Conservation (phyloP, 2,113 vertebrate species). For the Myotis yumanensis region DNA sequence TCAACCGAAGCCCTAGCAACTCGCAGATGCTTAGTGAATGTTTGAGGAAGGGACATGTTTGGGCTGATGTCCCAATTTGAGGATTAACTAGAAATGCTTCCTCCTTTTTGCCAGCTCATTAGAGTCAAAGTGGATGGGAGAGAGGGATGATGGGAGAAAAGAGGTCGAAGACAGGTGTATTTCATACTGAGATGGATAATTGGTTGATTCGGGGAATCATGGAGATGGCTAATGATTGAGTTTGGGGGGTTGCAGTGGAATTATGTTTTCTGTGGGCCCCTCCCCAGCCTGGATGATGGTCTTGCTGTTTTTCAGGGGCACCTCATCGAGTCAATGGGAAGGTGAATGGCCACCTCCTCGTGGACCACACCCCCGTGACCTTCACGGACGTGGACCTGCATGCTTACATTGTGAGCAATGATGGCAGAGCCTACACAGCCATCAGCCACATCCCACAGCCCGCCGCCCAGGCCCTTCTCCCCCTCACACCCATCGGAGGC, state of each 20-base stretch:
- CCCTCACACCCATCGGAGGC: slow-evolving; percentile 90
- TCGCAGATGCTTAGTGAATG: not conserved
- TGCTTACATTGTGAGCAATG: slow-evolving; percentile 94
- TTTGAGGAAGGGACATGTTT: not conserved
- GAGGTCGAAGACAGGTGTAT: not conserved
- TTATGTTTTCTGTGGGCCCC: not conserved
- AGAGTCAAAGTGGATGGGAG: not conserved
- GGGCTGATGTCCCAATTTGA: not conserved
- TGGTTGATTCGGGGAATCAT: not conserved
- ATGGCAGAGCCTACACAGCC: slow-evolving; percentile 94
- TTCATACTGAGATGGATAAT: not conserved
- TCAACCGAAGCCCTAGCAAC: not conserved
- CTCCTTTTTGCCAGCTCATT: not conserved
- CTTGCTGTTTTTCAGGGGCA: slow-evolving; percentile 83
- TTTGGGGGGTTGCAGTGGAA: not conserved
- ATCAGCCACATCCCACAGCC: slow-evolving; percentile 93
- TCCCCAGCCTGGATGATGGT: not conserved
- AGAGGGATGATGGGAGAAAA: not conserved
- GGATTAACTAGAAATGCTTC: slow-evolving; percentile 15
- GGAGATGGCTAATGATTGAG: not conserved
- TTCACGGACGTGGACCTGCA: slow-evolving; percentile 91
- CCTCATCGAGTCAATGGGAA: slow-evolving; percentile 96
- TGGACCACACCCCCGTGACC: slow-evolving; percentile 85
- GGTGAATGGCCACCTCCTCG: slow-evolving; percentile 89
- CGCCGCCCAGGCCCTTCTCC: slow-evolving; percentile 90